Conservation (phyloP, 2,113 vertebrate species). For the Thamnophis sirtalis region DNA sequence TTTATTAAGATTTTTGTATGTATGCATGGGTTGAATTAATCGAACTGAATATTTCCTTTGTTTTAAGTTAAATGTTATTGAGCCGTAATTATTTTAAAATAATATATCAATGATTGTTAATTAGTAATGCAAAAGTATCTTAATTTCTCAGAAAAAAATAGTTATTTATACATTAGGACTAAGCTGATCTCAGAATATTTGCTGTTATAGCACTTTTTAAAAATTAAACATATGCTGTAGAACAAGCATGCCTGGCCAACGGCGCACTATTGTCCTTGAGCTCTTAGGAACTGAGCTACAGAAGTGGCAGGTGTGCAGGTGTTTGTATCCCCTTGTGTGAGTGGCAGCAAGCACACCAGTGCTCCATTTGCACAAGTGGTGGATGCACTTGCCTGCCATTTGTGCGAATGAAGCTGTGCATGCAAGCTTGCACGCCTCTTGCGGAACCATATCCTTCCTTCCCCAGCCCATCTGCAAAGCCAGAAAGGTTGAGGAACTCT, state of each 20-base stretch:
- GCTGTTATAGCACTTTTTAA: not conserved
- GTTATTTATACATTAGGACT: not conserved
- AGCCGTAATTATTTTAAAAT: not conserved
- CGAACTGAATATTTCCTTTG: not conserved
- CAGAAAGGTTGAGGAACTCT: not conserved
- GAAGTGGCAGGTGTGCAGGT: not conserved
- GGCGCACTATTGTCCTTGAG: too few relatives aligned
- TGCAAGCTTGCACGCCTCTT: not conserved
- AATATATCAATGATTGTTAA: not conserved
- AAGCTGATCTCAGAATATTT: not conserved
- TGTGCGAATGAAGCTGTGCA: not conserved
- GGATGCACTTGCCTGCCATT: too few relatives aligned
- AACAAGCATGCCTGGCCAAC: not conserved
- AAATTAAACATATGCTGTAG: not conserved
- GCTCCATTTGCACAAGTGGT: too few relatives aligned
- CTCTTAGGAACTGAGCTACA: not conserved
- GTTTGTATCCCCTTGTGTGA: not conserved
- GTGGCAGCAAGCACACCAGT: not conserved
- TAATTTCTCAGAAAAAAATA: not conserved
- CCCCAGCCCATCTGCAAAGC: not conserved
- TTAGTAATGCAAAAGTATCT: not conserved
- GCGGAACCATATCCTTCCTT: not conserved
- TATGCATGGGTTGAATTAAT: not conserved
- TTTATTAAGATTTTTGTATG: not conserved
- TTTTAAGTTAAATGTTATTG: conserved; percentile 19